A percentile compares a stretch with the other conserved stretches of the same genome.
These are phyloP conservation scores for Lasioglossum malachurum DNA, from an alignment of 2,888 invertebrate genomes.

Conservation along the genomic window DNA sequence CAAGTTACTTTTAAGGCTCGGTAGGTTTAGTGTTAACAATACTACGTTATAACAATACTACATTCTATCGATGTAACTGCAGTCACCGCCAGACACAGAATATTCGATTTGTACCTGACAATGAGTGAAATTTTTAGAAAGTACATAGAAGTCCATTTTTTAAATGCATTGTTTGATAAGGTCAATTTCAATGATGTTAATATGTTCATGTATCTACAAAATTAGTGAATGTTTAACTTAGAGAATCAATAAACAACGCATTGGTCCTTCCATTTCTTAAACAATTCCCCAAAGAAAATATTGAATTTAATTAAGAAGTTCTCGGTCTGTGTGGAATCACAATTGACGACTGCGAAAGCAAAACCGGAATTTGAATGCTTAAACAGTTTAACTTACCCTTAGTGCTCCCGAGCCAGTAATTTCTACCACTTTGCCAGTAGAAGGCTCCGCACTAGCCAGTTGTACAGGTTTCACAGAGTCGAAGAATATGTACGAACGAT, in stretches of 20 bases:
- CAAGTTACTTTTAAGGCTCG: too few relatives aligned
- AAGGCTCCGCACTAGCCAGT: slow-evolving; percentile 51
- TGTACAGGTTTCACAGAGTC: slow-evolving; percentile 47
- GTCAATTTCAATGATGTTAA: too few relatives aligned
- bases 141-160: too few relatives aligned
- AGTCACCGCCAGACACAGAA: too few relatives aligned
- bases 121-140: too few relatives aligned
- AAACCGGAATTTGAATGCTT: background rate
- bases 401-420: slow-evolving; percentile 81
- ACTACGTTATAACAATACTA: too few relatives aligned
- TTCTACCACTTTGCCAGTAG: slow-evolving; percentile 66
- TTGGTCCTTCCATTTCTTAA: too few relatives aligned
- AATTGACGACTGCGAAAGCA: background rate
- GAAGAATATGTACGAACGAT: slow-evolving; percentile 51
- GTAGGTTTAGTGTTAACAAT: too few relatives aligned
- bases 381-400: slow-evolving; percentile 42
- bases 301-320: background rate
- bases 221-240: background rate
- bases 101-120: too few relatives aligned
- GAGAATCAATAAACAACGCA: too few relatives aligned
- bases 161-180: too few relatives aligned
- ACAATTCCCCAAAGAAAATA: background rate
- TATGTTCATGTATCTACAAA: background rate
- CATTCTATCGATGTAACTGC: too few relatives aligned
- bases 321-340: background rate